A percentile compares a stretch with the other conserved stretches of the same genome.
These are phyloP conservation scores for Cataglyphis albicans DNA, from an alignment of 2,888 invertebrate genomes.

Conservation along the genomic window DNA sequence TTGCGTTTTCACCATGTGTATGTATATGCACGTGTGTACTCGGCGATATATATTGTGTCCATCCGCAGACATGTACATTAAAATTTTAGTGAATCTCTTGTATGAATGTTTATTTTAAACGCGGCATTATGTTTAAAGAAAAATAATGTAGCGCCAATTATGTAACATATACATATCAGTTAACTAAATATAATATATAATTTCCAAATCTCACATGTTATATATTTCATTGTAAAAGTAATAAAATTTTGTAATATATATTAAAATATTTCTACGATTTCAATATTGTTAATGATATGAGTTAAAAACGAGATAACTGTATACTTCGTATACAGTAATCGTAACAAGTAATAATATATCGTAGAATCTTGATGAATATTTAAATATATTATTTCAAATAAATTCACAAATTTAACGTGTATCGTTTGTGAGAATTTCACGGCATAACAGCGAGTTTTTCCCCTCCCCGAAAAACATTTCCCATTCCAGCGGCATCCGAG, in stretches of 20 bases:
- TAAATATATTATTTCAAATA: constrained; percentile 6
- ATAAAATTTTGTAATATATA: neutral
- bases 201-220: neutral
- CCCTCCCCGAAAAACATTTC: constrained; percentile 33
- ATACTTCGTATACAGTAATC: neutral
- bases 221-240: neutral
- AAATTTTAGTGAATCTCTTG: constrained; percentile 25
- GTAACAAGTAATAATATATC: neutral
- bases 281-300: neutral
- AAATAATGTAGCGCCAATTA: neutral
- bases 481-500: constrained; percentile 39
- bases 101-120: neutral
- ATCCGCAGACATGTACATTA: neutral
- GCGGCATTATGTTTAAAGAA: neutral
- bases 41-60: constrained; percentile 4
- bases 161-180: neutral
- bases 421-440: constrained; percentile 4
- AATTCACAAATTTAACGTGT: constrained; percentile 29
- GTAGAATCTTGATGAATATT: neutral
- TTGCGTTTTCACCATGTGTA: constrained; percentile 34
- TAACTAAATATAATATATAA: neutral
- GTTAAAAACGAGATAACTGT: neutral
- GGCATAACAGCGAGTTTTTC: neutral
- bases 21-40: neutral
- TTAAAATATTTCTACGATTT: too few species aligned